phyloP scores from a whole-genome alignment of 2,797 vertebrate species.

The Morelia viridis region DNA sequence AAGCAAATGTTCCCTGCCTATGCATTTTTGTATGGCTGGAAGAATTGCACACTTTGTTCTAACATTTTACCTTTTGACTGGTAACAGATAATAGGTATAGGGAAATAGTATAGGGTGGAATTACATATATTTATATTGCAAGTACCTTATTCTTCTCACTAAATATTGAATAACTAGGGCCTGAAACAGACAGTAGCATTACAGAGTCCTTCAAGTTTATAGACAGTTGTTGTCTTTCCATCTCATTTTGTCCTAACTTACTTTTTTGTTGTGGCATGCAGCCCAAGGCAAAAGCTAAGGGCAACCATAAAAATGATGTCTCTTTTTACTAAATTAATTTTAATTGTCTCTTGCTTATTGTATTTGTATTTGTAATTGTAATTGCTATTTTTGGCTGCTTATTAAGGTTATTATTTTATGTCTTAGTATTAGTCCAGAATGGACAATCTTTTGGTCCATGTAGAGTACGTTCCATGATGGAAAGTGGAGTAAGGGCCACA shows the following conservation, averaged over 20 bases:
- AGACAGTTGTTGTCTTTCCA: neutral
- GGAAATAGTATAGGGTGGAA: neutral
- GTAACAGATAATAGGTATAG: neutral
- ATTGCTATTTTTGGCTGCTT: neutral
- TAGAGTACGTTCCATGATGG: neutral
- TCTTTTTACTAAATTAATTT: neutral
- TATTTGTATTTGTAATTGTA: no score
- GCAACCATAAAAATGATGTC: neutral
- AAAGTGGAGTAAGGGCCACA: neutral
- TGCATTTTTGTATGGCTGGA: neutral
- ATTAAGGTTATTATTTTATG: neutral
- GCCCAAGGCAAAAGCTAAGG: neutral
- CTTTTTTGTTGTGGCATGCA: neutral
- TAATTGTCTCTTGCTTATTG: neutral
- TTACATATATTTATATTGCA: neutral
- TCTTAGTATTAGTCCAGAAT: neutral
- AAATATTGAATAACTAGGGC: neutral
- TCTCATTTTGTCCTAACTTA: neutral
- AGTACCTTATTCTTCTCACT: neutral
- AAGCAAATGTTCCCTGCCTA: neutral
- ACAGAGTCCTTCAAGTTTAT: neutral
- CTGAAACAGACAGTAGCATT: neutral
- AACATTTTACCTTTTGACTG: neutral
- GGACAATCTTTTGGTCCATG: neutral
- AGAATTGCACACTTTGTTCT: neutral